Percentiles rank a stretch among this genome's conserved stretches.
These are phyloP conservation scores for Vipera ursinii DNA, from an alignment of 2,797 vertebrate genomes.

Conservation along the genomic window DNA sequence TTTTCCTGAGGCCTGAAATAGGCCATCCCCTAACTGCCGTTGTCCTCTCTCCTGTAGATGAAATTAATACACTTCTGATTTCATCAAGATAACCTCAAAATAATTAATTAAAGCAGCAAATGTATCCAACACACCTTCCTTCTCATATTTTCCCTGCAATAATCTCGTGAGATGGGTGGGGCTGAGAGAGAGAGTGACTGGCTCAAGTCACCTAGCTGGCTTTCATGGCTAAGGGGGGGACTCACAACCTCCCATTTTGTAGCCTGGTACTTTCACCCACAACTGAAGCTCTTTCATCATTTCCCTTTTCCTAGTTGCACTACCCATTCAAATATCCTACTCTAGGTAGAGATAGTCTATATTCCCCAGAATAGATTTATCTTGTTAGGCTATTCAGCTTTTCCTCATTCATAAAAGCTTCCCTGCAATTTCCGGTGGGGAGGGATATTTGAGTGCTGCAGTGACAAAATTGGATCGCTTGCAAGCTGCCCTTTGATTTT, in stretches of 20 bases:
- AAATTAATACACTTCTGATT: neutral
- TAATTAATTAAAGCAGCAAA: neutral
- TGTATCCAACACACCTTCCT: neutral
- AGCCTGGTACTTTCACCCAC: neutral
- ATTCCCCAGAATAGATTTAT: neutral
- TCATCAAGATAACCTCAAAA: neutral
- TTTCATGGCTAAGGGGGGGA: neutral
- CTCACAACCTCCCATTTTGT: neutral
- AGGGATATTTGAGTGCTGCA: neutral
- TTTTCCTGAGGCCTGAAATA: neutral
- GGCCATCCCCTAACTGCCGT: neutral
- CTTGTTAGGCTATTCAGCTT: neutral
- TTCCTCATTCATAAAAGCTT: neutral
- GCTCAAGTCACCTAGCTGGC: neutral
- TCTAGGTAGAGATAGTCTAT: fast-evolving
- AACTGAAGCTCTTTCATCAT: fast-evolving
- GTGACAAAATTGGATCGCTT: conserved; percentile 21
- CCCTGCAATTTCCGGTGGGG: neutral
- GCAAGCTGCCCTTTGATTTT: conserved; percentile 17
- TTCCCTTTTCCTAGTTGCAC: neutral
- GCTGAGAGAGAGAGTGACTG: neutral
- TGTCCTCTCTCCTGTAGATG: neutral
- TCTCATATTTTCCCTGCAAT: neutral
- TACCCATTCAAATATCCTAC: fast-evolving
- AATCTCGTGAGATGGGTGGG: neutral